Evolutionary conservation across 2,113 vertebrate genomes (phyloP), one percentile per base, ranked within the genome.

Genomic region (Toxotes chatareus): DNA sequence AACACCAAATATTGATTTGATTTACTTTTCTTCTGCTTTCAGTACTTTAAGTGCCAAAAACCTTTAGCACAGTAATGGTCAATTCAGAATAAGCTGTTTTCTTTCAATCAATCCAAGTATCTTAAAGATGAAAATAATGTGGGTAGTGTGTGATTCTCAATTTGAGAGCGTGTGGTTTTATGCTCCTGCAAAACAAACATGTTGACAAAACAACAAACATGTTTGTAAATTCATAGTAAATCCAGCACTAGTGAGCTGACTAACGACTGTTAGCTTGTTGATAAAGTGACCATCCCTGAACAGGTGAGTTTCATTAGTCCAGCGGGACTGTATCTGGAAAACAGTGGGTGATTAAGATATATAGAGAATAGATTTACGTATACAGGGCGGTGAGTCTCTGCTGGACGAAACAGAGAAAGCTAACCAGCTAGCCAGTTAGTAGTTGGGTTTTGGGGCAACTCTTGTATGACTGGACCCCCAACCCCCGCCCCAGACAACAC

Each of bases 401-500:
- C 36, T 61, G 44, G 60, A 56, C 44, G n/a, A 16, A 44, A 32
- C 31, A 47, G 44, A 70, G 71, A 64, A n/a, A 17, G 88, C 83
- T 84, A 65, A 46, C 49, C 47, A 83, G 82, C 67, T 83, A 86
- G 83, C 86, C 72, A 67, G 42, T 73, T 68, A 56, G 72, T 42
- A 85, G 82, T 83, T 86, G n/a, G 83, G 60, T 34, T 88, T 75
- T 38, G 78, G 86, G 78, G 71, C 70, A 87, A 84, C 87, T 92
- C 85, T 83, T 44, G 85, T 74, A 44, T 56, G 76, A 83, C 19
- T 61, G 84, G 49, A 64, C 79, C 89, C 86, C 87, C 88, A 88
- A 75, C 86, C 86, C 88, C 84, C 82, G 23, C 75, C 84, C 73
- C 73, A 85, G 85, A 86, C 89, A 91, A 86, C 92, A 94, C 93